Evolutionary conservation across 2,888 invertebrate species (phyloP).

Genomic region (Ornithoptera alexandrae): DNA sequence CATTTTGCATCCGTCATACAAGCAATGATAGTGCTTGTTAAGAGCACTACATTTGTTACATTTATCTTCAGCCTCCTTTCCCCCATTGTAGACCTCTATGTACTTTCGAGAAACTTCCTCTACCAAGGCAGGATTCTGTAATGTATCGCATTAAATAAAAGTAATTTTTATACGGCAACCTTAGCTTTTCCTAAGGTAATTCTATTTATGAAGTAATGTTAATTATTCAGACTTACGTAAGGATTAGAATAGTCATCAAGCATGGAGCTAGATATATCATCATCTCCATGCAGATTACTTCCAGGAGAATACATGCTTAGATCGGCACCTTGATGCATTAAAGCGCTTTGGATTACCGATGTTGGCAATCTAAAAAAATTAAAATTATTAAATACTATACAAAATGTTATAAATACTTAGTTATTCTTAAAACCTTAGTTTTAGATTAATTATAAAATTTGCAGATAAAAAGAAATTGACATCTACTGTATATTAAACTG

Average conservation of each 20-base stretch:
- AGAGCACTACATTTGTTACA: slow-evolving; percentile 80
- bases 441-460: too few relatives aligned
- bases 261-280: slow-evolving; percentile 70
- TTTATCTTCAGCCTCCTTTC: slow-evolving; percentile 77
- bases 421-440: not conserved
- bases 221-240: slow-evolving; percentile 56
- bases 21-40: slow-evolving; percentile 93
- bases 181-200: too few relatives aligned
- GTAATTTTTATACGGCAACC: not conserved
- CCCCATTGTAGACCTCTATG: slow-evolving; percentile 72
- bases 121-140: slow-evolving; percentile 78
- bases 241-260: slow-evolving; percentile 64
- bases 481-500: not conserved
- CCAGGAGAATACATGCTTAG: slow-evolving; percentile 73
- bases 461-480: too few relatives aligned
- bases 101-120: slow-evolving; percentile 78
- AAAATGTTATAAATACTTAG: not conserved
- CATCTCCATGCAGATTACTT: slow-evolving; percentile 64
- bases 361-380: slow-evolving; percentile 56
- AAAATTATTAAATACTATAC: too few relatives aligned
- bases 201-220: too few relatives aligned
- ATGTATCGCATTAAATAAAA: slow-evolving; percentile 17
- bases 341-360: slow-evolving; percentile 70
- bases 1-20: slow-evolving; percentile 87
- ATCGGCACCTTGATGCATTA: slow-evolving; percentile 73